Base-by-base conservation (phyloP, 1,140 invertebrate species). In the Phymastichus coffea region DNA sequence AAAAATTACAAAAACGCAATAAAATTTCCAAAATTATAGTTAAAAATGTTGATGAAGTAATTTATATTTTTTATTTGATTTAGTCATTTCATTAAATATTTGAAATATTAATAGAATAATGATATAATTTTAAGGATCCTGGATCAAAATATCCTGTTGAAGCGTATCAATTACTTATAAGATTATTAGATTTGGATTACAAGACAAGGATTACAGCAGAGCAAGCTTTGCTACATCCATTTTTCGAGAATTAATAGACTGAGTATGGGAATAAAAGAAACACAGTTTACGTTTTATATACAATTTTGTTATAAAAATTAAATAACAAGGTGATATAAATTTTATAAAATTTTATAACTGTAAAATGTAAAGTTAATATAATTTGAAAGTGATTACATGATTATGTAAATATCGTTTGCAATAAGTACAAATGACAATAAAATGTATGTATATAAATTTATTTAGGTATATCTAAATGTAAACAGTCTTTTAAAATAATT, bases 181-280 rank as follows among this genome's bases (percentile, higher is more conserved):
- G 80, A 40, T 82, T 95, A 71, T 76, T 95, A 63, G 87, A 92
- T 70, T 79, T 93, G 49, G 86, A 94, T 80, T 90, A 91, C 35
- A 74, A 80, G 54, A 84, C 82, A 23, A 82, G 93, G 64, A 85
- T 89, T 63, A 86, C 88, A 9, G 91, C 92, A 10, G 80, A 83
- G 25, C 81, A 87, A 57, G 92, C 92, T 23, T 80, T 95, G 19
- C 71, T 80, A 40, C 90, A 92, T 80, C 84, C 86, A 20, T 95
- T 93, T 84, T 77, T 94, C 3, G n/a, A n/a, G n/a, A 75, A 65
- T 37, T 53, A 52, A 40, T 52, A 54, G 33, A 47, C 41, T 59
- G 22, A 19, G 3, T 35, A 26, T 17, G 51, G 9, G 25, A 25
- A 44, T 15, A 14, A 17, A 23, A 41, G 46, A 35, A 33, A 49